Percentiles rank a stretch among this genome's conserved stretches.
These are phyloP conservation scores for Eueides isabella DNA, from an alignment of 1,140 invertebrate genomes.

Conservation along the genomic window DNA sequence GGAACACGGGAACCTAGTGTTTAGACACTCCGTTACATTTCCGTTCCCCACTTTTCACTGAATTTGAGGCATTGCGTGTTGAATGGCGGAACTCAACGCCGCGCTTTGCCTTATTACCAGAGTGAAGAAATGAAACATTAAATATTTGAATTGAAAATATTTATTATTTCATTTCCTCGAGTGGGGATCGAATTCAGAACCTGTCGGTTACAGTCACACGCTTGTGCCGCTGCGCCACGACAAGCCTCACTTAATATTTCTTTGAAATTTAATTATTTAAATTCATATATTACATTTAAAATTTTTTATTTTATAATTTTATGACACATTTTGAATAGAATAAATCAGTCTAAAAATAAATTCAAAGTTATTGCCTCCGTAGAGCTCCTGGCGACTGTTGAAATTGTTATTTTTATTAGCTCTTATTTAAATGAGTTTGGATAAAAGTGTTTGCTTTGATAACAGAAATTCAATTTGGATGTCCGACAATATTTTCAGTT, in stretches of 20 bases:
- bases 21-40: too few species aligned
- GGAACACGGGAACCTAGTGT: too few species aligned
- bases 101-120: too few species aligned
- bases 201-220: too few species aligned
- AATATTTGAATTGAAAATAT: too few species aligned
- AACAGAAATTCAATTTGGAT: slow-evolving; percentile 8
- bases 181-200: too few species aligned
- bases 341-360: not conserved
- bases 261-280: not conserved
- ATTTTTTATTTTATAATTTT: not conserved
- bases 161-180: too few species aligned
- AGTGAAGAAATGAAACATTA: too few species aligned
- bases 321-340: not conserved
- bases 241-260: not conserved
- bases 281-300: not conserved
- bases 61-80: too few species aligned
- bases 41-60: too few species aligned
- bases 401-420: slow-evolving; percentile 14
- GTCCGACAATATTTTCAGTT: not conserved
- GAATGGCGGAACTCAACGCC: too few species aligned
- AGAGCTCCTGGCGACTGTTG: not conserved
- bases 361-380: not conserved
- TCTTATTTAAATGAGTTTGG: slow-evolving; percentile 3
- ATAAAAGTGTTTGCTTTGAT: slow-evolving; percentile 3
- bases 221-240: too few species aligned